phyloP scores from a whole-genome alignment of 2,888 invertebrate genomes.

The Nephrotoma flavescens region DNA sequence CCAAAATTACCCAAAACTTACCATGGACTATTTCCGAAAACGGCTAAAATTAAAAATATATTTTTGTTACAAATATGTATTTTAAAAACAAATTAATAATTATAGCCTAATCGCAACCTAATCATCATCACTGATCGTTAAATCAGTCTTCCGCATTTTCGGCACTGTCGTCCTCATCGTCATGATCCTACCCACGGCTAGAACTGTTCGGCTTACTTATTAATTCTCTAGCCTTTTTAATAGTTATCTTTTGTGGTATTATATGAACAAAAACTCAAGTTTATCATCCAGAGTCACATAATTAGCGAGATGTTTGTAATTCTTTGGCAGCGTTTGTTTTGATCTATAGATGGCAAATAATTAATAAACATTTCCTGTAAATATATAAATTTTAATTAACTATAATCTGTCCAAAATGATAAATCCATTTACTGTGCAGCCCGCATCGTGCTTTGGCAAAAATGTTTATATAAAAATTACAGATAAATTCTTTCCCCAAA shows the following conservation, averaged over 20 bases:
- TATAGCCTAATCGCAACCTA: not conserved
- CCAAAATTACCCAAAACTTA: too few relatives aligned
- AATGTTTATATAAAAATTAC: constrained; percentile 2
- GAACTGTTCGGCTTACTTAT: not conserved
- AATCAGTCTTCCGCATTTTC: not conserved
- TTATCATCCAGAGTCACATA: constrained; percentile 8
- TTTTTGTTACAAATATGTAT: not conserved
- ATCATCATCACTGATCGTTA: not conserved
- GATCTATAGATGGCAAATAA: not conserved
- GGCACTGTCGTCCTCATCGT: not conserved
- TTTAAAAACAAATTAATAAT: not conserved
- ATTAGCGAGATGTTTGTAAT: constrained; percentile 5
- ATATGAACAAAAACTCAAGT: constrained; percentile 9
- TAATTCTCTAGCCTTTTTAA: constrained; percentile 3
- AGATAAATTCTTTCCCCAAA: too few relatives aligned
- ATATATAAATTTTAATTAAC: not conserved
- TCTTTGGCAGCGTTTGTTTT: not conserved
- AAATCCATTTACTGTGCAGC: not conserved
- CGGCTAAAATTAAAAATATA: too few relatives aligned
- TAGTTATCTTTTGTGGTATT: constrained; percentile 8
- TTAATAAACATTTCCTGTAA: not conserved
- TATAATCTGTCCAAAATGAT: not conserved
- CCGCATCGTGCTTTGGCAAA: not conserved
- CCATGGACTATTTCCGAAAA: too few relatives aligned
- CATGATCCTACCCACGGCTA: not conserved